These are phyloP conservation scores for Drosophila bocqueti DNA, from an alignment of 1,140 invertebrate genomes.

Conservation along the genomic window DNA sequence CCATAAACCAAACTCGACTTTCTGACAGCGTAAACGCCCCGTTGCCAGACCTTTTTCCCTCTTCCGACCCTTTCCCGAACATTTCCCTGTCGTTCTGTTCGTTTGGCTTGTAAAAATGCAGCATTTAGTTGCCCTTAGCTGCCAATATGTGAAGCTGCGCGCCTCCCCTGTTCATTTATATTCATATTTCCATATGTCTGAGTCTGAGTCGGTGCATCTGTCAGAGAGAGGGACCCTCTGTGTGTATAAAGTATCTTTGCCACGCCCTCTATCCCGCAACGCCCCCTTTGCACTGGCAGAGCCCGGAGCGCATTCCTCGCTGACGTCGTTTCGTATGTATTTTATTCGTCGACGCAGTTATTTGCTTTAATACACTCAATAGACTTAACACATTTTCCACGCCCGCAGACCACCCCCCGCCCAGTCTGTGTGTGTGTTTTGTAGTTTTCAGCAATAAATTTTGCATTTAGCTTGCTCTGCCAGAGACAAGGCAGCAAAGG, in stretches of 20 bases:
- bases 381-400: conserved; percentile 82
- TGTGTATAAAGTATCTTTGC: conserved; percentile 58
- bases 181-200: conserved; percentile 76
- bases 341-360: conserved; percentile 79
- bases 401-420: conserved; percentile 36
- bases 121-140: conserved; percentile 6
- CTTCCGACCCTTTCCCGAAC: too few relatives aligned
- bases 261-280: conserved; percentile 12
- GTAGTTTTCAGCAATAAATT: conserved; percentile 80
- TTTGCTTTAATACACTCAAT: conserved; percentile 84
- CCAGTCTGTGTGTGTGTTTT: conserved; percentile 48
- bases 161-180: conserved; percentile 68
- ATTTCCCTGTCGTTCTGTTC: too few relatives aligned
- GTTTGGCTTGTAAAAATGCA: not conserved
- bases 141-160: not conserved
- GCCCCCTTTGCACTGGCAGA: conserved; percentile 3
- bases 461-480: conserved; percentile 77
- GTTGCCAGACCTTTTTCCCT: not conserved
- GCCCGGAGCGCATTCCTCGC: conserved; percentile 25
- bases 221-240: conserved; percentile 9
- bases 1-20: conserved; percentile 5
- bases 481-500: conserved; percentile 41
- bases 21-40: not conserved
- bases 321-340: conserved; percentile 58
- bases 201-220: conserved; percentile 43